These are phyloP conservation scores for Laterallus jamaicensis DNA, from an alignment of 2,113 vertebrate genomes.

Conservation along the genomic window DNA sequence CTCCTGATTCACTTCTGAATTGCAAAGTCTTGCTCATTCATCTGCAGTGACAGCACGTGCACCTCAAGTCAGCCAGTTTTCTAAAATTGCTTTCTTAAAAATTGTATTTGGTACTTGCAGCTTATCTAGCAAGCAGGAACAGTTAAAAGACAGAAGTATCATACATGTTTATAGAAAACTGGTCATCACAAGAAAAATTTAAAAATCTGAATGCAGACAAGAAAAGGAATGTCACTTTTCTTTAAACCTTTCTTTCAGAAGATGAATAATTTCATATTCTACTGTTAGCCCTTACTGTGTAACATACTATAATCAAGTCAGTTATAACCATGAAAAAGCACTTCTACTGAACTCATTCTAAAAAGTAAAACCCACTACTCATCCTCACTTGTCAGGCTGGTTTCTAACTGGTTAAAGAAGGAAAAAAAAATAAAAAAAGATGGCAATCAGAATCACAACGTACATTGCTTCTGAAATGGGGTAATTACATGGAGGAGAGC, in stretches of 20 bases:
- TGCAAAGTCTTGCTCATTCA: background rate
- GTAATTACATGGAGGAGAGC: background rate
- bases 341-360: constrained; percentile 23
- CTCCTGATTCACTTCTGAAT: background rate
- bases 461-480: background rate
- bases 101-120: background rate
- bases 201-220: constrained; percentile 25
- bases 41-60: background rate
- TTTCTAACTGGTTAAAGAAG: background rate
- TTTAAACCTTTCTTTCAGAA: constrained; percentile 10
- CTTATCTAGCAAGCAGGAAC: constrained; percentile 1
- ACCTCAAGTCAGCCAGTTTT: background rate
- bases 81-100: background rate
- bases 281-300: background rate
- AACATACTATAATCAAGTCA: background rate
- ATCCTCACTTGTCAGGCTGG: background rate
- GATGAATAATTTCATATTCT: background rate
- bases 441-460: background rate
- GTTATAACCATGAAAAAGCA: background rate
- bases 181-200: background rate
- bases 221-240: constrained; percentile 53
- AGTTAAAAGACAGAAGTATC: background rate
- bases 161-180: background rate
- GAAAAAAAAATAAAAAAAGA: background rate
- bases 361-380: constrained; percentile 35